Evolutionary conservation across 2,113 vertebrate species (phyloP), one percentile per base, ranked within the genome.

Genomic region (Shinisaurus crocodilurus): DNA sequence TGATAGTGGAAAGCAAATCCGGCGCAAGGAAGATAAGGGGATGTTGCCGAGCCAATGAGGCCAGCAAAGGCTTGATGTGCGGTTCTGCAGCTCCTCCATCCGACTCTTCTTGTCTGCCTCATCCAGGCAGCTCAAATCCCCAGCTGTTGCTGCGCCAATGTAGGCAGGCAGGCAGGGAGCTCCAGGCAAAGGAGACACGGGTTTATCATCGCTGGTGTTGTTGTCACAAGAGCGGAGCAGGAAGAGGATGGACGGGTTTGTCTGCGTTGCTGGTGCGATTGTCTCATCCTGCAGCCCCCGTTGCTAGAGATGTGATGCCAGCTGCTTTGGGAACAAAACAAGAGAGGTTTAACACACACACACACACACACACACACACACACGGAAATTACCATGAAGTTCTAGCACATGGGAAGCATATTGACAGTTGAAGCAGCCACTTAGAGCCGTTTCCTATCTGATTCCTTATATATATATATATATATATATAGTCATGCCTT

Each of bases 71-170:
- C n/a, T 34, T 69, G 27, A 54, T 57, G 45, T 54, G 60, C 57
- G 74, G 89, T 69, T 79, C 45, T 79, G 74, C 82, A 85, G 82
- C 60, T 65, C 75, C 89, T 85, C 82, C 89, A 54, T 50, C 60
- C 69, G 89, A 67, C 72, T 79, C 34, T 50, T 79, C 89, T 85
- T 34, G 60, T 77, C 74, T 54, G 60, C 72, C 34, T 85, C 81
- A 79, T 74, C 43, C 74, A 90, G 82, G 72, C 89, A 79, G 50
- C 57, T 69, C 29, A 85, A 90, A 54, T 85, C 89, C 60, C 89
- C 60, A 54, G 82, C 74, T 25, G 43, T 54, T 45, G 77, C n/a
- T 69, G 43, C 2, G 81, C 63, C 50, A 0, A 3, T 3, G 40
- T 15, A 20, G 43, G 43, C 34, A 27, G 76, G 74, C 70, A 23